Base-by-base conservation (phyloP, 2,797 vertebrate genomes). In the Cyprinodon diabolis region DNA sequence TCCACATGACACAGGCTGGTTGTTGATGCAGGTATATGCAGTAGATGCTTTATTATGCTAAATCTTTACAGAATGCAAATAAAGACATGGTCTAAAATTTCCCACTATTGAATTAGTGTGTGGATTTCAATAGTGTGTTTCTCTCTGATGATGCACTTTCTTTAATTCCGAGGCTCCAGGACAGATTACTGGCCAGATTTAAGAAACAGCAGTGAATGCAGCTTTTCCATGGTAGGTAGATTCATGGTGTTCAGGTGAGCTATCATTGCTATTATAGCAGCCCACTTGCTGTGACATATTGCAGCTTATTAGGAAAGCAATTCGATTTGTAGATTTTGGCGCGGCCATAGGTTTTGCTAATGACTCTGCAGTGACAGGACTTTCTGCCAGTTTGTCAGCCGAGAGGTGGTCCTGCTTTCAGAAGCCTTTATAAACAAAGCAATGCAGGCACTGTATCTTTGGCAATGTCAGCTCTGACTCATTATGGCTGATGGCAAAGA, bases 351-450 rank as follows among this genome's bases (percentile, higher is more conserved):
- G 71, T 83, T 65, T 78, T 79, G 69, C 74, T 91, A 90, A 92
- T 86, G 86, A 89, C 78, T 81, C 77, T 80, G 79, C 78, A 80
- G 72, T 85, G 84, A 90, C 82, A 79, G 80, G 67, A 58, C 69
- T 73, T 72, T 79, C 70, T 58, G 58, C 73, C 81, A 77, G 74
- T 68, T 78, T 81, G 85, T 80, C 86, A 71, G 84, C 68, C 17
- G 67, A 76, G 80, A 78, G 76, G 72, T 35, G 55, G 77, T 67
- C 57, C 81, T 69, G 69, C 76, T 84, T 84, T 82, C 79, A 78
- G 80, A 77, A 47, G 69, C 48, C 49, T 78, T 78, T 80, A 79
- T 75, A 79, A 87, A 80, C 62, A 9, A 68, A 83, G 77, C 67
- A 57, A 60, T 66, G 66, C 71, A 76, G 63, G 80, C 48, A 55